Base-by-base conservation (phyloP, 2,797 vertebrate genomes). In the Oryzias sinensis region DNA sequence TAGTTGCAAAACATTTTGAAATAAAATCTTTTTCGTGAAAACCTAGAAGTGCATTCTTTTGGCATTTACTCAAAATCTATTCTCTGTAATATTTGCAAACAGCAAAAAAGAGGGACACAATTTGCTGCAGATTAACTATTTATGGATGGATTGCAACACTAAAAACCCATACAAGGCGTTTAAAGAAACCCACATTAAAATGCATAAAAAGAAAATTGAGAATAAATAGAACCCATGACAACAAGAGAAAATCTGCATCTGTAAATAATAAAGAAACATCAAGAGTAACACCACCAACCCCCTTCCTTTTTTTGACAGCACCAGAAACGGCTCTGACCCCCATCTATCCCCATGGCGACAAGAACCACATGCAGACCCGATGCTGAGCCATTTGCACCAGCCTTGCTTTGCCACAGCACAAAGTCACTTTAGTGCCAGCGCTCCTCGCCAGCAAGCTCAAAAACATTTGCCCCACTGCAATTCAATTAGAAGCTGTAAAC, bases 401-500 rank as follows among this genome's bases (percentile, higher is more conserved):
- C 65, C 66, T 49, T n/a, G 15, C 72, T 9, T 66, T 56, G 49
- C 67, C 52, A 55, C 65, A 53, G 68, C 71, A 51, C 68, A 61
- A 67, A 40, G 59, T 72, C 55, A 53, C 74, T 66, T 68, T 59
- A 66, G 59, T 47, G 63, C 65, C 52, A 49, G 68, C 29, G 5
- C 64, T 56, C 61, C 68, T 76, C 29, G 64, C 66, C 66, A 40
- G 65, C 58, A 0, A 75, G 70, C 80, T 75, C 52, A 16, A 42
- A 82, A 75, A 85, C 73, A 68, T 80, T 83, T 83, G 79, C 78
- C 74, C 81, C 68, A 49, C 70, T 80, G 77, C 82, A 83, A 83
- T 88, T 91, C 87, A 89, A 87, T 89, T 89, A 89, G 79, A 74
- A 82, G 56, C 76, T 81, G 82, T 81, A 86, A 84, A 87, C 84